Evolutionary conservation across 2,113 vertebrate species (phyloP), one percentile per base, ranked within the genome.

Genomic region (Amphilophus citrinellus): DNA sequence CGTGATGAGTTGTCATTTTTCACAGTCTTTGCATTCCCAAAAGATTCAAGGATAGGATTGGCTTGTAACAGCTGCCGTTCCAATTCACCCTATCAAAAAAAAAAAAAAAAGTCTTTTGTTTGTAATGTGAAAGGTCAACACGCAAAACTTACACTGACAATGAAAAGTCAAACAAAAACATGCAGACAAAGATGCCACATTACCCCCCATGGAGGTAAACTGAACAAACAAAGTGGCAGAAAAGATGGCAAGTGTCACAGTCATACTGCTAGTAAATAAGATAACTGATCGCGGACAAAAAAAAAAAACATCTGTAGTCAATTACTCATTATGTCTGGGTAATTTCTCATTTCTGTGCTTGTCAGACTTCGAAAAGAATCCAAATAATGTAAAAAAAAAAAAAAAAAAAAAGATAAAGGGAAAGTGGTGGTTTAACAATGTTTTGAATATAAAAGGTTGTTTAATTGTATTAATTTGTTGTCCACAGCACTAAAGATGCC

Each of bases 1-100:
- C 98, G 97, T 77, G 98, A 99, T 2, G 98, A 99, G 94, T 99
- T 99, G 95, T 99, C 98, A 11, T 99, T 99, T 93, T 99, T 99
- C 95, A 99, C 98, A 2, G 98, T 99, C 95, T 99, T 99, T 8
- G 98, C 98, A 5, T 99, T 99, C 80, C 98, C 98, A 10, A 99
- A 99, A 14, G 98, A 97, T 86, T 99, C 98, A 80, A 99, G 95
- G 85, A 99, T 99, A 88, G 98, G 98, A 92, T 99, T 99, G 27
- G 98, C 98, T 95, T 99, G 98, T 76, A 99, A 96, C 85, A 99
- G 98, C 90, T 99, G 98, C 32, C 97, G 97, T 81, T 99, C 98
- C 94, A 99, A 91, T 95, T 99, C 98, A 35, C 98, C 98, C 98
- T 99, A 66, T 22, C 94, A 96, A 77, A 76, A 4, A 95, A 95